phyloP scores from a whole-genome alignment of 2,888 invertebrate genomes.

The Danaus chrysippus region DNA sequence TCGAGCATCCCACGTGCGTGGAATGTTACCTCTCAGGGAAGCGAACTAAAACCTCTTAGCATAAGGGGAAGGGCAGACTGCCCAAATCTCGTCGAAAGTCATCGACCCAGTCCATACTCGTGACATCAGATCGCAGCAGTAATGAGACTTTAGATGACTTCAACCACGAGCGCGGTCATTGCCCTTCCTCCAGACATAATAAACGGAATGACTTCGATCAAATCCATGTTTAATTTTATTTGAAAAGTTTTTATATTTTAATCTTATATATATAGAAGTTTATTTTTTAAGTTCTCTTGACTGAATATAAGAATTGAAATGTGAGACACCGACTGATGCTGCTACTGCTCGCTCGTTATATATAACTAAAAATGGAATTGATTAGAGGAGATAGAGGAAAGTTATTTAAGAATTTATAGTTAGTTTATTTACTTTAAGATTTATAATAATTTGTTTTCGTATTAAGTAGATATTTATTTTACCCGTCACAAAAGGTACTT shows the following conservation, averaged over 20 bases:
- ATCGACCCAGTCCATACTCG: slow-evolving; percentile 55
- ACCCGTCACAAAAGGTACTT: slow-evolving; percentile 26
- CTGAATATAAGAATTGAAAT: slow-evolving; percentile 14
- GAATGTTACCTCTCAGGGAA: slow-evolving; percentile 85
- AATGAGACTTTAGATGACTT: slow-evolving; percentile 65
- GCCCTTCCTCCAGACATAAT: slow-evolving; percentile 54
- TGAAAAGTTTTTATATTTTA: slow-evolving; percentile 10
- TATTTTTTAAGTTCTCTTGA: slow-evolving; percentile 20
- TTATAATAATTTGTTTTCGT: slow-evolving; percentile 23
- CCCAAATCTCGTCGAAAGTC: slow-evolving; percentile 71
- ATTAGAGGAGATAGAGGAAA: slow-evolving; percentile 44
- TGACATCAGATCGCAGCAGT: slow-evolving; percentile 71
- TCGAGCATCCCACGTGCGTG: slow-evolving; percentile 85
- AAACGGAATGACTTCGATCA: slow-evolving; percentile 69
- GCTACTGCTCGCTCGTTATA: slow-evolving; percentile 16
- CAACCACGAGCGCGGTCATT: slow-evolving; percentile 52
- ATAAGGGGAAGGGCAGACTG: slow-evolving; percentile 83
- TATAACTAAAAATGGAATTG: slow-evolving; percentile 51
- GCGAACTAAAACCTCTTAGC: slow-evolving; percentile 81
- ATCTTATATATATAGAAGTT: slow-evolving; percentile 20
- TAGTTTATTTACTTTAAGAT: slow-evolving; percentile 33
- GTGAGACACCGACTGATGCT: slow-evolving; percentile 16
- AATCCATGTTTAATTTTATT: slow-evolving; percentile 77
- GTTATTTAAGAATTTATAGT: slow-evolving; percentile 33
- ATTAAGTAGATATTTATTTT: slow-evolving; percentile 31